A percentile compares a stretch with the other conserved stretches of the same genome.
These are phyloP conservation scores for Characodon lateralis DNA, from an alignment of 2,797 vertebrate genomes.

Conservation along the genomic window DNA sequence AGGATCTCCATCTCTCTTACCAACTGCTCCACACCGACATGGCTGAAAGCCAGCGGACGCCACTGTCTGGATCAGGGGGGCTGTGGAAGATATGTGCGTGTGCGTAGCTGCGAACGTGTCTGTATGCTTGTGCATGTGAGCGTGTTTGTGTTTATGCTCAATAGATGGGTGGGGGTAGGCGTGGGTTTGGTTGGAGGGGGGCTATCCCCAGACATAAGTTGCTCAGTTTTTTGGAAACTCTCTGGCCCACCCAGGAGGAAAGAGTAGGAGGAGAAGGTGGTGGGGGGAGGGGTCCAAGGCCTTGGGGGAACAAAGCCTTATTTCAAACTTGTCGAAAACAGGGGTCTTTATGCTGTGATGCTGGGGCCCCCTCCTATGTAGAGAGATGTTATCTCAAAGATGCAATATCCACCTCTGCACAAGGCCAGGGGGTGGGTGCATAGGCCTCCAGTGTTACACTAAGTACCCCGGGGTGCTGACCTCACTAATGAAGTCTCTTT, in stretches of 20 bases:
- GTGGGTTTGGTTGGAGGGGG: slow-evolving; percentile 46
- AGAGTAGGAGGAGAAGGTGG: slow-evolving; percentile 73
- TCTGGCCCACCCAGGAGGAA: slow-evolving; percentile 82
- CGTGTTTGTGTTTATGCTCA: slow-evolving; percentile 50
- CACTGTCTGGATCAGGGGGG: slow-evolving; percentile 62
- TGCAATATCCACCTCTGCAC: slow-evolving; percentile 81
- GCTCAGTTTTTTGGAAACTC: slow-evolving; percentile 82
- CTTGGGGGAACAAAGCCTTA: slow-evolving; percentile 82
- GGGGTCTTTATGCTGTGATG: slow-evolving; percentile 81
- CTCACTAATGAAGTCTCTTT: slow-evolving; percentile 80
- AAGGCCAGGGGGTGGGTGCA: slow-evolving; percentile 66
- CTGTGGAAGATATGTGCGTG: slow-evolving; percentile 53
- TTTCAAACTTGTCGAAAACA: slow-evolving; percentile 82
- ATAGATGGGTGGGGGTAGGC: slow-evolving; percentile 39
- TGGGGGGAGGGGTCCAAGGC: slow-evolving; percentile 52
- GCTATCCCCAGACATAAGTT: slow-evolving; percentile 80
- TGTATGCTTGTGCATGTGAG: slow-evolving; percentile 42
- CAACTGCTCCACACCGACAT: slow-evolving; percentile 65
- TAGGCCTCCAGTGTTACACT: slow-evolving; percentile 81
- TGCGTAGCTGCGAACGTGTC: slow-evolving; percentile 50
- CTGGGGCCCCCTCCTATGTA: slow-evolving; percentile 76
- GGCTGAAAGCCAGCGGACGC: slow-evolving; percentile 73
- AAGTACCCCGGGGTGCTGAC: slow-evolving; percentile 77
- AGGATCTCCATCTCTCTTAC: slow-evolving; percentile 64
- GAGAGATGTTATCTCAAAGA: slow-evolving; percentile 83